These are phyloP conservation scores for Torymus aiolomorphi DNA, from an alignment of 2,888 invertebrate genomes.

Conservation along the genomic window DNA sequence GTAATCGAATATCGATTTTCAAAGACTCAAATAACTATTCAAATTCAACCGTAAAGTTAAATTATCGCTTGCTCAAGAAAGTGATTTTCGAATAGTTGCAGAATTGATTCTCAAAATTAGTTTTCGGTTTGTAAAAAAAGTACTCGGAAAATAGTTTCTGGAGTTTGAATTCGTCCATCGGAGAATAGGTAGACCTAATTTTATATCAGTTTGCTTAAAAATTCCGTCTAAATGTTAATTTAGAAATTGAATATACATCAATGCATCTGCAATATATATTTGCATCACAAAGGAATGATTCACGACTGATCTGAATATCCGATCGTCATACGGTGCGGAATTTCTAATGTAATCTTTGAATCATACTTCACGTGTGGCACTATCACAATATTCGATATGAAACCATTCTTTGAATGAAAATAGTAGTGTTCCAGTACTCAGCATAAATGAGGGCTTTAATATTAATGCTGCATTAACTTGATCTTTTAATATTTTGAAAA, in stretches of 20 bases:
- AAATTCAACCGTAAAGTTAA: conserved; percentile 20
- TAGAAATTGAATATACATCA: conserved; percentile 4
- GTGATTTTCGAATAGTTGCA: conserved; percentile 3
- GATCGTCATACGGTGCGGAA: neutral
- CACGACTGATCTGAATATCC: neutral
- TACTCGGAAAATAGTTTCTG: neutral
- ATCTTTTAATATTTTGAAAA: no score
- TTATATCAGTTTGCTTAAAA: neutral
- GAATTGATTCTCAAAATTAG: conserved; percentile 19
- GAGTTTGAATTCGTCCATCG: neutral
- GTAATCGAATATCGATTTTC: conserved; percentile 33
- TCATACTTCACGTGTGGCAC: no score
- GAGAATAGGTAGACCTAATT: neutral
- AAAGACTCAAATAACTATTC: conserved; percentile 16
- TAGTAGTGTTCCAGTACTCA: no score
- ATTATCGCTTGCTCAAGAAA: neutral
- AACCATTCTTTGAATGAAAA: no score
- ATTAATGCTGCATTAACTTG: no score
- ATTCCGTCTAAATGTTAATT: conserved; percentile 30
- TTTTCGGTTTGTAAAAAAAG: neutral
- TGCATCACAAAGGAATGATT: neutral
- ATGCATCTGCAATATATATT: conserved; percentile 5
- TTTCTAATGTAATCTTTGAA: neutral
- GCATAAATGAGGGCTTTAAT: no score
- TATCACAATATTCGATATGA: no score